These are phyloP conservation scores for Lepidurus arcticus DNA, from an alignment of 1,140 invertebrate genomes.

Conservation along the genomic window DNA sequence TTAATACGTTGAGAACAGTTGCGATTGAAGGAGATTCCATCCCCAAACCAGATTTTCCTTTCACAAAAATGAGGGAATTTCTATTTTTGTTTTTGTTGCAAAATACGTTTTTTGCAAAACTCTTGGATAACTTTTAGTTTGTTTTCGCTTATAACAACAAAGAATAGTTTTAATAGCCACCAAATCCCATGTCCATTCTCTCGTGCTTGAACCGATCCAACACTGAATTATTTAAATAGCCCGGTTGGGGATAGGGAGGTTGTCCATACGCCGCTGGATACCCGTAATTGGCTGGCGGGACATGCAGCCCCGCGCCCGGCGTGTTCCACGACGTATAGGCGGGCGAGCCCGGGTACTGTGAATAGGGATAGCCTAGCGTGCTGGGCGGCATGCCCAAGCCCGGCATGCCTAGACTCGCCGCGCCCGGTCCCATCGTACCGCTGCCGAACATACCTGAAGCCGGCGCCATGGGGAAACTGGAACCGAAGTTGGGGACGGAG, in stretches of 20 bases:
- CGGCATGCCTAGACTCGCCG: conserved; percentile 34
- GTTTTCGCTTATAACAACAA: conserved; percentile 31
- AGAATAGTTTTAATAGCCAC: conserved; percentile 31
- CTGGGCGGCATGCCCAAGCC: conserved; percentile 27
- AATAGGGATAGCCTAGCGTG: conserved; percentile 35
- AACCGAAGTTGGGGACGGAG: conserved; percentile 39
- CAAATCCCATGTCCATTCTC: conserved; percentile 34
- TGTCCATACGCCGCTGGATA: conserved; percentile 36
- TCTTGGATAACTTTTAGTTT: background rate
- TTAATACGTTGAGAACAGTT: no score
- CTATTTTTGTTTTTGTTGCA: background rate
- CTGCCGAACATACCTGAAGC: background rate
- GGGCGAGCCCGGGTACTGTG: conserved; percentile 21
- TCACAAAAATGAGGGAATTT: background rate
- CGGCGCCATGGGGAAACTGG: conserved; percentile 36
- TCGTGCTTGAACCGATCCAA: conserved; percentile 36
- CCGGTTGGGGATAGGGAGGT: conserved; percentile 33
- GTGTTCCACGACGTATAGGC: conserved; percentile 34
- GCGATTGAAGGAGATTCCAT: no score
- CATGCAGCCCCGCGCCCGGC: conserved; percentile 34
- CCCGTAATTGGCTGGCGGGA: conserved; percentile 34
- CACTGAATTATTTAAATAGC: conserved; percentile 26
- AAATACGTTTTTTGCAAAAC: background rate
- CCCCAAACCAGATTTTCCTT: background rate
- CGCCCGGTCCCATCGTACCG: conserved; percentile 30